Conservation (phyloP, 2,113 vertebrate species). For the Ptyas mucosa region DNA sequence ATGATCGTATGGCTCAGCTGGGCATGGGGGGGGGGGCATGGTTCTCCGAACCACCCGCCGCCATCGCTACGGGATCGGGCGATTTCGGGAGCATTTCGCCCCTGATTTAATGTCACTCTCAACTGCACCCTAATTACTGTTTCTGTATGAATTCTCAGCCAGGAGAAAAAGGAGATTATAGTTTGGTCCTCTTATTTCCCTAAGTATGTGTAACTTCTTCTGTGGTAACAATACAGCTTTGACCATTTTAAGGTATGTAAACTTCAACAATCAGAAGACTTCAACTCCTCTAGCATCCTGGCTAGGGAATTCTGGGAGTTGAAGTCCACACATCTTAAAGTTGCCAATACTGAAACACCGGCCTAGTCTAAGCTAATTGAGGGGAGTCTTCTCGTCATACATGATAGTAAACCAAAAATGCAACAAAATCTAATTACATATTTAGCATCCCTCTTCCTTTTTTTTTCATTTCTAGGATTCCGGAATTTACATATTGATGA, state of each 20-base stretch:
- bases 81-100: too few species aligned
- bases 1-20: too few species aligned
- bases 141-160: background rate
- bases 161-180: background rate
- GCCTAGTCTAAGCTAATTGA: background rate
- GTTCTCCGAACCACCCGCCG: too few species aligned
- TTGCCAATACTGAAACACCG: background rate
- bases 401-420: background rate
- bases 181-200: background rate
- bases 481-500: conserved; percentile 92
- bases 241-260: background rate
- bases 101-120: background rate
- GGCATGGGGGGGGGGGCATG: too few species aligned
- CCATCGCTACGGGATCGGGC: too few species aligned
- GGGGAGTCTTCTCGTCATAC: background rate
- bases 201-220: background rate
- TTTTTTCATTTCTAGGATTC: conserved; percentile 78
- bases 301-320: background rate
- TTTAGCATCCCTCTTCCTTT: background rate
- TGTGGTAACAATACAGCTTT: background rate
- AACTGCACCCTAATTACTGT: background rate
- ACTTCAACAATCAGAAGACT: background rate
- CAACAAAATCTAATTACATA: background rate
- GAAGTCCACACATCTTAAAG: background rate
- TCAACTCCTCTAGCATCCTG: background rate